Conservation (phyloP, 2,888 invertebrate genomes). For the Neocrepidodera transversa region DNA sequence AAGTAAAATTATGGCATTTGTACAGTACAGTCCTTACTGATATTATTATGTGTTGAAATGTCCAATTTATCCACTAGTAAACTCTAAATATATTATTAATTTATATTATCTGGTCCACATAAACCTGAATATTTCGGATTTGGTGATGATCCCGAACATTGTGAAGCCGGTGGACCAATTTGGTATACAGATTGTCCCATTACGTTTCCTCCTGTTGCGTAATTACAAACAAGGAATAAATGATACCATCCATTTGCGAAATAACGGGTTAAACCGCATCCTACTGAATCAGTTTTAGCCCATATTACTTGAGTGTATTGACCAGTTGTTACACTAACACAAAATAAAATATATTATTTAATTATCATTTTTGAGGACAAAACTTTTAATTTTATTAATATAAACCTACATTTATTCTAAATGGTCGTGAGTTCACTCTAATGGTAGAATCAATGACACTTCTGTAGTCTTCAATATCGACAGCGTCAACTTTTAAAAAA, state of each 20-base stretch:
- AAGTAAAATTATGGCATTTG: no score
- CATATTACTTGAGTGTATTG: constrained; percentile 58
- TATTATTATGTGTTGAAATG: no score
- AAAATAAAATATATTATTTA: constrained; percentile 21
- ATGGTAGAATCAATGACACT: constrained; percentile 38
- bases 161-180: background rate
- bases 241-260: background rate
- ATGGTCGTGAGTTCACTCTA: constrained; percentile 56
- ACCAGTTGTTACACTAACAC: constrained; percentile 50
- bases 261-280: background rate
- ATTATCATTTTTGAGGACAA: no score
- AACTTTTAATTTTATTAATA: no score
- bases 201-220: constrained; percentile 8
- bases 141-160: background rate
- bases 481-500: no score
- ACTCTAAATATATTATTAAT: no score
- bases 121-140: background rate
- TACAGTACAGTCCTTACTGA: no score
- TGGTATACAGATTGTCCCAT: background rate
- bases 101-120: no score
- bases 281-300: constrained; percentile 46
- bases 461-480: no score
- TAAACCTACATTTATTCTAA: constrained; percentile 26
- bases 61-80: no score
- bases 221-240: constrained; percentile 6